phyloP scores from a whole-genome alignment of 2,888 invertebrate genomes.

The Dicycla oo region DNA sequence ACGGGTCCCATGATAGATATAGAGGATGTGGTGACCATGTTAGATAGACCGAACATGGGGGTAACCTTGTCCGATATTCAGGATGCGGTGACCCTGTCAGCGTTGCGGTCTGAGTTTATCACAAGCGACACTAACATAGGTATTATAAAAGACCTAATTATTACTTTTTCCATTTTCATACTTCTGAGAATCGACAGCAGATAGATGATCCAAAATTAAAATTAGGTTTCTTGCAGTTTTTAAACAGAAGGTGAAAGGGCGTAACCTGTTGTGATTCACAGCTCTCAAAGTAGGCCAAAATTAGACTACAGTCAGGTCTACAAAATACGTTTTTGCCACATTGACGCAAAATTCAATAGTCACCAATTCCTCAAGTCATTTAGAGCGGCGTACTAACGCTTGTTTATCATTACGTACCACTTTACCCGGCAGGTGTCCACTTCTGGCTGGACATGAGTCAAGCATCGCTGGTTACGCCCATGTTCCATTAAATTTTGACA shows the following conservation, averaged over 20 bases:
- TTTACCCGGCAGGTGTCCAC: neutral
- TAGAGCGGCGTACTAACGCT: too few species aligned
- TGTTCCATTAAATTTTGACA: neutral
- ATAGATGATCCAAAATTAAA: neutral
- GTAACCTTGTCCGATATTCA: neutral
- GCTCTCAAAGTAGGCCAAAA: neutral
- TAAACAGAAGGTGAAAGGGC: neutral
- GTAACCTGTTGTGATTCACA: neutral
- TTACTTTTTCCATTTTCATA: neutral
- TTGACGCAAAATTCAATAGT: neutral
- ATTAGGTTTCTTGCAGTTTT: neutral
- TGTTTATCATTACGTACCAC: neutral
- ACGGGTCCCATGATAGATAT: neutral
- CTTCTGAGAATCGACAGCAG: neutral
- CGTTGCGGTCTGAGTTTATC: conserved; percentile 3
- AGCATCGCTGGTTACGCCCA: too few species aligned
- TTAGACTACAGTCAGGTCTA: neutral
- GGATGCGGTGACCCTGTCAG: conserved; percentile 9
- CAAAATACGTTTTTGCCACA: neutral
- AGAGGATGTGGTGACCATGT: conserved; percentile 12
- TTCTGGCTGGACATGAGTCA: neutral
- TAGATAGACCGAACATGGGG: neutral
- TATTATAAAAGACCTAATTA: neutral
- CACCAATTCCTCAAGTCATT: neutral
- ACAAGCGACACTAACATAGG: neutral